Conservation (phyloP, 1,140 invertebrate genomes). For the Akabosia matsudoensis region DNA sequence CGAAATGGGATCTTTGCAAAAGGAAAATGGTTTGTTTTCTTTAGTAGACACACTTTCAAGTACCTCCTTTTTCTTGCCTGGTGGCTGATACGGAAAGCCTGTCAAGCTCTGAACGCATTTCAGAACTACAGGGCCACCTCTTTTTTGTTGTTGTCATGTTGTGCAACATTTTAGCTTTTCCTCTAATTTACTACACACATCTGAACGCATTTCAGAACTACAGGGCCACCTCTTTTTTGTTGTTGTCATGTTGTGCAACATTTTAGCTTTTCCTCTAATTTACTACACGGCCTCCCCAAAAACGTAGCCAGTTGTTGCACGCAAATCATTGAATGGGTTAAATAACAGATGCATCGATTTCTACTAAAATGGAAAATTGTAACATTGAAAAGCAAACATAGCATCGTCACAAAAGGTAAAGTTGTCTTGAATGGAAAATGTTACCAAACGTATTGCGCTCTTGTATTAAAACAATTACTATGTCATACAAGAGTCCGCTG, state of each 20-base stretch:
- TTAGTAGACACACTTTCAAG: too few relatives aligned
- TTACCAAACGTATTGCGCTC: neutral
- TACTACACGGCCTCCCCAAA: neutral
- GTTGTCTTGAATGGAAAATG: neutral
- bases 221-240: too few relatives aligned
- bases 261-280: neutral
- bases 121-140: too few relatives aligned
- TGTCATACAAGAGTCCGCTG: neutral
- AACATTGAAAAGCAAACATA: neutral
- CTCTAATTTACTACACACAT: neutral
- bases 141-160: too few relatives aligned
- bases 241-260: too few relatives aligned
- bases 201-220: too few relatives aligned
- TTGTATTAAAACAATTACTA: neutral
- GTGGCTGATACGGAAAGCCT: too few relatives aligned
- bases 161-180: too few relatives aligned
- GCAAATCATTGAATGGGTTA: neutral
- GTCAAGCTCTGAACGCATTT: too few relatives aligned
- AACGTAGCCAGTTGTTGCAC: neutral
- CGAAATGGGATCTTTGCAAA: too few relatives aligned
- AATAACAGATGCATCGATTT: neutral
- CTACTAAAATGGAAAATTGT: neutral
- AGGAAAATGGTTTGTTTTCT: neutral
- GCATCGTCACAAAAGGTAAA: neutral
- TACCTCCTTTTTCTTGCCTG: too few relatives aligned